Evolutionary conservation across 1,140 invertebrate species (phyloP).

Genomic region (Diabrotica undecimpunctata): DNA sequence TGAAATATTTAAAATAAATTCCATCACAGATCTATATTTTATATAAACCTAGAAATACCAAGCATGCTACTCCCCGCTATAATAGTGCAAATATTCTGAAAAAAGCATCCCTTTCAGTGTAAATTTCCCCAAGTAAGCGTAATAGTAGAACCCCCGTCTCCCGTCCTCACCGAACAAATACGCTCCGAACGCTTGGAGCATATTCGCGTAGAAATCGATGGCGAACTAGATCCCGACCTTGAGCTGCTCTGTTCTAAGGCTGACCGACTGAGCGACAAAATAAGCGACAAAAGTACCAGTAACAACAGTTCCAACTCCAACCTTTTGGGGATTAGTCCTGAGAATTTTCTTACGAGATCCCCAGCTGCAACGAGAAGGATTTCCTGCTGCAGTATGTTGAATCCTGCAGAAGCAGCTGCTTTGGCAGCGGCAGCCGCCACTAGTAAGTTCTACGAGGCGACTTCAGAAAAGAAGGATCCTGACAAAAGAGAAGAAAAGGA

Average conservation of each 20-base stretch:
- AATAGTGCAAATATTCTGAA: neutral
- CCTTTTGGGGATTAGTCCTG: slow-evolving; percentile 57
- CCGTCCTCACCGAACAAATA: slow-evolving; percentile 49
- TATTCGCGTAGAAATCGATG: slow-evolving; percentile 38
- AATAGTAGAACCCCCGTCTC: slow-evolving; percentile 67
- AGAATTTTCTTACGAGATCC: slow-evolving; percentile 60
- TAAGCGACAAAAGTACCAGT: slow-evolving; percentile 42
- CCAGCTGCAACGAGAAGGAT: slow-evolving; percentile 73
- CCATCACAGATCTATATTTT: too few species aligned
- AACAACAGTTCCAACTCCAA: slow-evolving; percentile 54
- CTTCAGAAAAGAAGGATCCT: slow-evolving; percentile 40
- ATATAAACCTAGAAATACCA: too few species aligned
- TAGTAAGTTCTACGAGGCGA: slow-evolving; percentile 42
- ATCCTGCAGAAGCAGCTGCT: slow-evolving; percentile 57
- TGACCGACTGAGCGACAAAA: slow-evolving; percentile 39
- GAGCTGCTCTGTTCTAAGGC: slow-evolving; percentile 48
- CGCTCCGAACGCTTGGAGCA: slow-evolving; percentile 52
- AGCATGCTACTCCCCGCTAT: neutral
- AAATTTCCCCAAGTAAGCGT: slow-evolving; percentile 62
- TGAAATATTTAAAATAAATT: too few species aligned
- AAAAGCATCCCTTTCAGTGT: slow-evolving; percentile 29
- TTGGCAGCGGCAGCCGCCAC: slow-evolving; percentile 57
- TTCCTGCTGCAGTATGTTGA: slow-evolving; percentile 73
- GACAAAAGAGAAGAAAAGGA: slow-evolving; percentile 45
- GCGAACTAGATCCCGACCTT: slow-evolving; percentile 46